These are phyloP conservation scores for Tetheella fluctuosa DNA, from an alignment of 2,888 invertebrate genomes.

Conservation along the genomic window DNA sequence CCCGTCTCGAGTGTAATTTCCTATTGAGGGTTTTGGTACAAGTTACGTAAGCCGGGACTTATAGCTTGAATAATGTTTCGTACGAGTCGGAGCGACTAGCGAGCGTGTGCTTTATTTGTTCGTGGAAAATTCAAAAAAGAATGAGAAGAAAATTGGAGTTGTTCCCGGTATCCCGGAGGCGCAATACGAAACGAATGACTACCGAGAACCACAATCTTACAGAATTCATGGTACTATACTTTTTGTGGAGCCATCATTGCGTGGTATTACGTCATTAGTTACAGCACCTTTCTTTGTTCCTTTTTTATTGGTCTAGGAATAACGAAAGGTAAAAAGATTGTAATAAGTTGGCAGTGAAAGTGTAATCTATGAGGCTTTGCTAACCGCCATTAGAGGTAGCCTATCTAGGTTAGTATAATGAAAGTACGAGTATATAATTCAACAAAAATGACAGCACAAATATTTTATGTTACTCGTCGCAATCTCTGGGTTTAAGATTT, in stretches of 20 bases:
- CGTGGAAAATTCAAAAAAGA: conserved; percentile 32
- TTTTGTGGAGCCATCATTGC: neutral
- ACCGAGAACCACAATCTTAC: neutral
- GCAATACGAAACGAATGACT: neutral
- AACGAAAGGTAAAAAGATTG: conserved; percentile 2
- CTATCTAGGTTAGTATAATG: conserved; percentile 1
- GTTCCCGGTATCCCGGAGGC: conserved; percentile 9
- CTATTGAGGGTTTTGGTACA: conserved; percentile 32
- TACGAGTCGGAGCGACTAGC: conserved; percentile 33
- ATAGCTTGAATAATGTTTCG: conserved; percentile 53
- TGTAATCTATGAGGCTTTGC: neutral
- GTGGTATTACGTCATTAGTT: conserved; percentile 1
- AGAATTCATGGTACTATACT: neutral
- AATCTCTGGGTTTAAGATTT: conserved; percentile 26
- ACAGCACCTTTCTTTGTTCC: neutral
- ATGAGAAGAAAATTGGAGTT: conserved; percentile 19
- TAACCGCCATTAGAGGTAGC: neutral
- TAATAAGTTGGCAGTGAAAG: conserved; percentile 9
- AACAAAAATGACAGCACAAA: neutral
- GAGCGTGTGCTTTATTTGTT: conserved; percentile 40
- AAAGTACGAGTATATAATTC: conserved; percentile 1
- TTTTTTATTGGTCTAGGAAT: neutral
- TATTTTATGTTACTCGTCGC: conserved; percentile 8
- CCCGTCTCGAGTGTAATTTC: conserved; percentile 30
- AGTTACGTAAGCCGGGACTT: conserved; percentile 37